These are phyloP conservation scores for Melinaea marsaeus DNA, from an alignment of 2,888 invertebrate species.

Conservation along the genomic window DNA sequence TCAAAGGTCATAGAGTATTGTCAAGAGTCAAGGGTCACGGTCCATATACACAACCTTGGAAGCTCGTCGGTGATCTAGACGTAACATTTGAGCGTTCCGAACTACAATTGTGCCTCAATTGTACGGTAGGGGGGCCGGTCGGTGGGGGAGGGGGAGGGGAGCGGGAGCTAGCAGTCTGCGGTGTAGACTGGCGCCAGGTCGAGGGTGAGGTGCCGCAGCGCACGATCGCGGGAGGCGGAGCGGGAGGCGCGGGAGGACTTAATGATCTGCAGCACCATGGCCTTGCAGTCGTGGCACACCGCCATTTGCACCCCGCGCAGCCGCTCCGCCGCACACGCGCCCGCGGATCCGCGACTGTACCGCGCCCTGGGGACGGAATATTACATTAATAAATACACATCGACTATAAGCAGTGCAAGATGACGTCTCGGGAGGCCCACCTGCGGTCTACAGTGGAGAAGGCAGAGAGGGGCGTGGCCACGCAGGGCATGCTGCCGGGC, in stretches of 20 bases:
- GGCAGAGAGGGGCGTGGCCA: constrained; percentile 57
- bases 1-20: constrained; percentile 69
- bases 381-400: not conserved
- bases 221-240: constrained; percentile 89
- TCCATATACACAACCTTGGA: constrained; percentile 69
- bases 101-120: constrained; percentile 24
- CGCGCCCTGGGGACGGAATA: constrained; percentile 68
- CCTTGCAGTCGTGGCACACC: constrained; percentile 96
- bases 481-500: constrained; percentile 71
- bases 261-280: constrained; percentile 95
- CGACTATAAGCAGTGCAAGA: not conserved
- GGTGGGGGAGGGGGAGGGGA: not conserved
- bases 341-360: constrained; percentile 74
- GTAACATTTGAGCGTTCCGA: constrained; percentile 19
- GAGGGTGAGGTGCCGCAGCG: constrained; percentile 87
- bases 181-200: constrained; percentile 90
- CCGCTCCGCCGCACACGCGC: constrained; percentile 78
- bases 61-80: constrained; percentile 46
- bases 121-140: constrained; percentile 25
- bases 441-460: constrained; percentile 75
- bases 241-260: constrained; percentile 90
- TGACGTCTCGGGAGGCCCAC: constrained; percentile 42
- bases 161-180: constrained; percentile 55
- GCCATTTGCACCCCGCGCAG: constrained; percentile 89
- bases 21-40: constrained; percentile 50